phyloP scores from a whole-genome alignment of 2,113 vertebrate species.

The Fulica atra region DNA sequence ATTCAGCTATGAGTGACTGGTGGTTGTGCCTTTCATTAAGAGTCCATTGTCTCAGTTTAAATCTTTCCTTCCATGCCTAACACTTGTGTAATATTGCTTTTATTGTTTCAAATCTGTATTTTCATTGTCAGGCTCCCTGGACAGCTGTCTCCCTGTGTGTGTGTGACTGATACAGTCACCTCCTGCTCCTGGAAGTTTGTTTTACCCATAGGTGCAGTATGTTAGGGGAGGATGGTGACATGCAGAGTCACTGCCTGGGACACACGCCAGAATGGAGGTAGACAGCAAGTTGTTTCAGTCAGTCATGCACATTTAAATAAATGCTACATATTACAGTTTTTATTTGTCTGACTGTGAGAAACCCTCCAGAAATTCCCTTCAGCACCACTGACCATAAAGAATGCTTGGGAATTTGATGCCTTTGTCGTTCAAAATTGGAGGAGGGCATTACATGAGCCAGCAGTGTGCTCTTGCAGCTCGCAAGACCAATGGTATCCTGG shows the following conservation, averaged over 20 bases:
- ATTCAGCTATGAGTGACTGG: conserved; percentile 25
- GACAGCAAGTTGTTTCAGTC: neutral
- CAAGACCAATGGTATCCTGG: too few relatives aligned
- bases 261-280: neutral
- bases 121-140: neutral
- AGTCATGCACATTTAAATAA: neutral
- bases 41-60: conserved; percentile 3
- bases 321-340: neutral
- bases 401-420: neutral
- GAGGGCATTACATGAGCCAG: rapidly evolving
- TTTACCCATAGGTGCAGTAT: neutral
- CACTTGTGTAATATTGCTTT: neutral
- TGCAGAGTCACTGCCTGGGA: neutral
- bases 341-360: neutral
- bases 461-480: too few relatives aligned
- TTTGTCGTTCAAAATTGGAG: neutral
- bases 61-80: neutral
- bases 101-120: neutral
- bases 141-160: neutral
- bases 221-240: neutral
- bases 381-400: neutral
- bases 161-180: neutral
- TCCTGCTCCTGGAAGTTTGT: neutral
- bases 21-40: conserved; percentile 3
- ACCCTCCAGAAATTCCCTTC: neutral